Percentiles rank a stretch among this genome's conserved stretches.
Evolutionary conservation across 2,797 vertebrate genomes (phyloP).

Genomic region (Holocentrus rufus): DNA sequence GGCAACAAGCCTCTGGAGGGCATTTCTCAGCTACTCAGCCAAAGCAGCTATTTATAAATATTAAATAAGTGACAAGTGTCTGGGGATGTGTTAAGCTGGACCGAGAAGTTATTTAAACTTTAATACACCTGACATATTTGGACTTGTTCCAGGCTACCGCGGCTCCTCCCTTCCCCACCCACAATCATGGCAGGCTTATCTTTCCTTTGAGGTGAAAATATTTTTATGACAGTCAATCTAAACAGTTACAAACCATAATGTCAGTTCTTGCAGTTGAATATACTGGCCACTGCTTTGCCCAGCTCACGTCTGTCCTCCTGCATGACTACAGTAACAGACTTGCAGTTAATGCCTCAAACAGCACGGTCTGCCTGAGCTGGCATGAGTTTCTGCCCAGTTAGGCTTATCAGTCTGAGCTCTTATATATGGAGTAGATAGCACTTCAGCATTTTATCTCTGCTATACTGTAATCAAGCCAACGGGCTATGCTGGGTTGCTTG

Average conservation of each 20-base stretch:
- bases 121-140: constrained; percentile 37
- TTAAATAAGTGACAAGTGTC: constrained; percentile 55
- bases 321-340: constrained; percentile 4
- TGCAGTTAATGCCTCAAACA: constrained; percentile 3
- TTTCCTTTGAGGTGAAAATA: constrained; percentile 1
- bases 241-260: constrained; percentile 34
- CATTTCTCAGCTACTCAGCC: constrained; percentile 40
- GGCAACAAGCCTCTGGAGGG: constrained; percentile 50
- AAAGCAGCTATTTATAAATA: constrained; percentile 61
- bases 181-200: neutral
- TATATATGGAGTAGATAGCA: constrained; percentile 57
- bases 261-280: constrained; percentile 17
- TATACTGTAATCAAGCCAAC: constrained; percentile 52
- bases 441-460: constrained; percentile 57
- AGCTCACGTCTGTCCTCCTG: neutral
- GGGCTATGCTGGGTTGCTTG: constrained; percentile 67
- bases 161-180: neutral
- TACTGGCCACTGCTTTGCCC: constrained; percentile 10
- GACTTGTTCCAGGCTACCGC: constrained; percentile 22
- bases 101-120: constrained; percentile 36
- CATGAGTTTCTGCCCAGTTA: constrained; percentile 29
- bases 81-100: constrained; percentile 42
- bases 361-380: constrained; percentile 33
- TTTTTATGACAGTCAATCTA: constrained; percentile 11
- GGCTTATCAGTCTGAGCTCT: constrained; percentile 59